phyloP scores from a whole-genome alignment of 2,113 vertebrate species.

The Amphiprion ocellaris region DNA sequence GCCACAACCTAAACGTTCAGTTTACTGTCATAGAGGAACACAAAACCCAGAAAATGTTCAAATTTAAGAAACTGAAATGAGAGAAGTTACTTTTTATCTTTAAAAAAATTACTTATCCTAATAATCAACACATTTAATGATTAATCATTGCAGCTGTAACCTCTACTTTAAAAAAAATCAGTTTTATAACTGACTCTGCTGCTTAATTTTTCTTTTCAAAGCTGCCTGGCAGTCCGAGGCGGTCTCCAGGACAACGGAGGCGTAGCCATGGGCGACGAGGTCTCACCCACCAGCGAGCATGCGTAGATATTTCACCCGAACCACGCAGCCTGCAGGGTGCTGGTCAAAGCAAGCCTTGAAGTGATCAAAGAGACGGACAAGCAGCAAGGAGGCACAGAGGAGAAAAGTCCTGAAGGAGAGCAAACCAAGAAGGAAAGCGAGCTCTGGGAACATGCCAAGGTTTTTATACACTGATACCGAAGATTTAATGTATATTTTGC shows the following conservation, averaged over 20 bases:
- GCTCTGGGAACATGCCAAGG: conserved; percentile 49
- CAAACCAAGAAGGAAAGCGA: conserved; percentile 19
- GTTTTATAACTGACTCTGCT: neutral
- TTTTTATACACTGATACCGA: conserved; percentile 50
- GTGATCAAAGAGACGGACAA: neutral
- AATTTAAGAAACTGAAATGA: too few relatives aligned
- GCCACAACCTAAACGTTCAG: too few relatives aligned
- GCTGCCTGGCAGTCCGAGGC: conserved; percentile 68
- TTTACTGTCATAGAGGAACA: too few relatives aligned
- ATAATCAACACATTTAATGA: too few relatives aligned
- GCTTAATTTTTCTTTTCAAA: conserved; percentile 32
- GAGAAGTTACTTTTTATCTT: too few relatives aligned
- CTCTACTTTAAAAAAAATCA: neutral
- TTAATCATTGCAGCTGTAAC: too few relatives aligned
- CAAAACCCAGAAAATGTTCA: too few relatives aligned
- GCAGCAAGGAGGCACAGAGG: neutral
- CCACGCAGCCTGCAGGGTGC: conserved; percentile 59
- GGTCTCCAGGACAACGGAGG: conserved; percentile 78
- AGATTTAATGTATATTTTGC: conserved; percentile 38
- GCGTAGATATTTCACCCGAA: conserved; percentile 84
- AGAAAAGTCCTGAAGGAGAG: conserved; percentile 22
- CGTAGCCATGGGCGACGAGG: conserved; percentile 72
- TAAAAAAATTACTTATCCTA: too few relatives aligned
- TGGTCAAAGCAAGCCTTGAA: conserved; percentile 19
- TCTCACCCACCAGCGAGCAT: conserved; percentile 79